phyloP scores from a whole-genome alignment of 2,113 vertebrate species.

The Macaca nemestrina region DNA sequence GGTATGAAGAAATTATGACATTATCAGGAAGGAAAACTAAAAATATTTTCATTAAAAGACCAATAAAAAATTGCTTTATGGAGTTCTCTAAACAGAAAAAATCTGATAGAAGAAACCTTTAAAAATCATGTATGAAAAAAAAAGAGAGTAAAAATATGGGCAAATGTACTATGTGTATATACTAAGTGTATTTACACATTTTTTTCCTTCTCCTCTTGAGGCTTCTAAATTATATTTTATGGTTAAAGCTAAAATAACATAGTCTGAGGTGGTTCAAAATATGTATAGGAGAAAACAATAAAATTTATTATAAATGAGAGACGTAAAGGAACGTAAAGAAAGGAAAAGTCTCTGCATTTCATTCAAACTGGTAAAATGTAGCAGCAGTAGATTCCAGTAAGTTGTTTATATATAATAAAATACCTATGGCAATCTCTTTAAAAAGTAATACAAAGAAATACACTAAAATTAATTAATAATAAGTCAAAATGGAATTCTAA shows the following conservation, averaged over 20 bases:
- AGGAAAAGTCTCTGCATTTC: background rate
- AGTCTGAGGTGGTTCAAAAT: background rate
- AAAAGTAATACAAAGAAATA: background rate
- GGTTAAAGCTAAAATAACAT: background rate
- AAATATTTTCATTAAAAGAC: background rate
- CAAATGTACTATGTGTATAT: background rate
- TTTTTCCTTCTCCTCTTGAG: background rate
- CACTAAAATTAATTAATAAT: background rate
- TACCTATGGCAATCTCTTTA: background rate
- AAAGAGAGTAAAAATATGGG: background rate
- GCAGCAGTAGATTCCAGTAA: background rate
- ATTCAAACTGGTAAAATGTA: slow-evolving; percentile 4
- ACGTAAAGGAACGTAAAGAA: background rate
- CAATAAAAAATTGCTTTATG: background rate
- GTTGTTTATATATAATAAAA: background rate
- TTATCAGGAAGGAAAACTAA: background rate
- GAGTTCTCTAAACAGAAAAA: background rate
- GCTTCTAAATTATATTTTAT: background rate
- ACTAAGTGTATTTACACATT: background rate
- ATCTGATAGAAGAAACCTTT: background rate
- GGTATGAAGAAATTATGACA: background rate
- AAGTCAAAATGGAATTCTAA: background rate
- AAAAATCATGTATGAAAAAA: background rate
- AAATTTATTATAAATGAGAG: background rate
- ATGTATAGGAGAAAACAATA: background rate